phyloP scores from a whole-genome alignment of 2,888 invertebrate genomes.

The Agonopterix heracliana region DNA sequence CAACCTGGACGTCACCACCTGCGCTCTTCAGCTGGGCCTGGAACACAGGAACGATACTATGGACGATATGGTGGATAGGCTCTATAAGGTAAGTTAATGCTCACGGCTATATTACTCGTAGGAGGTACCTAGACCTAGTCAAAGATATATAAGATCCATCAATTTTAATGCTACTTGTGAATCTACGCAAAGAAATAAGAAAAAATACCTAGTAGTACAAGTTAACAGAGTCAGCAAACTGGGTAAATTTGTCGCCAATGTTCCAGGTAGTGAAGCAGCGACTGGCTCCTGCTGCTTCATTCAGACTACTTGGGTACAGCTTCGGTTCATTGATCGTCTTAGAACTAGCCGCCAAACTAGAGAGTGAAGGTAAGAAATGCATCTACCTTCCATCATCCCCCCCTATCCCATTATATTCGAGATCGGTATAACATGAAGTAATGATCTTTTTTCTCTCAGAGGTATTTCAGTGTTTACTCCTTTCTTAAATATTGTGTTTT shows the following conservation, averaged over 20 bases:
- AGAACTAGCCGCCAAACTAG: constrained; percentile 84
- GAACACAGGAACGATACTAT: constrained; percentile 57
- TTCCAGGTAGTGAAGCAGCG: constrained; percentile 76
- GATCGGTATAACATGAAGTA: neutral
- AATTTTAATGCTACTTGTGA: neutral
- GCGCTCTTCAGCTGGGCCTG: constrained; percentile 73
- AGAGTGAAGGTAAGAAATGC: constrained; percentile 72
- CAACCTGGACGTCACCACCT: constrained; percentile 65
- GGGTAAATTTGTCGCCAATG: neutral
- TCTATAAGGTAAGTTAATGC: constrained; percentile 62
- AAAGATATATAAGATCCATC: neutral
- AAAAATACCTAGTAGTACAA: too few species aligned
- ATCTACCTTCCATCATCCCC: neutral
- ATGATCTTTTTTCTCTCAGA: neutral
- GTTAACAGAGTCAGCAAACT: neutral
- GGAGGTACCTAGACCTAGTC: too few species aligned
- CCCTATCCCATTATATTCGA: neutral
- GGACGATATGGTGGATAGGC: constrained; percentile 62
- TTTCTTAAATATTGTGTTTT: neutral
- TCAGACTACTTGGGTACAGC: constrained; percentile 90
- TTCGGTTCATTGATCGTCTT: constrained; percentile 87
- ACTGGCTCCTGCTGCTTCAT: constrained; percentile 78
- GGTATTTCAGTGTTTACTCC: neutral
- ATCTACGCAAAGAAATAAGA: neutral
- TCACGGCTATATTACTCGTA: constrained; percentile 7